Evolutionary conservation across 2,888 invertebrate genomes (phyloP).

Genomic region (Acanthosoma haemorrhoidale): DNA sequence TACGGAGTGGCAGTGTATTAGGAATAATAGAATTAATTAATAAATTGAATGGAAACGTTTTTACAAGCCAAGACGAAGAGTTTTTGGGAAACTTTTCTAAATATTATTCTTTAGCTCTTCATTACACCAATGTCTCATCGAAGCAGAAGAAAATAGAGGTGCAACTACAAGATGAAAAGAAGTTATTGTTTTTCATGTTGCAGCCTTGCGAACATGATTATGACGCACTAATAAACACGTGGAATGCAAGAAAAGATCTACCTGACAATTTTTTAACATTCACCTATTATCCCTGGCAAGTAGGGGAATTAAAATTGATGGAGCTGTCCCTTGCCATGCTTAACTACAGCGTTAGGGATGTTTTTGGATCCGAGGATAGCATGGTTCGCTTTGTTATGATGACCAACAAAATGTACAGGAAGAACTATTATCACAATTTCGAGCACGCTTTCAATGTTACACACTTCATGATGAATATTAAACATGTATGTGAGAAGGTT

Average conservation of each 20-base stretch:
- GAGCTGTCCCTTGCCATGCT: not conserved
- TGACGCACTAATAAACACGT: not conserved
- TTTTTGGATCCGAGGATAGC: not conserved
- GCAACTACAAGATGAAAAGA: not conserved
- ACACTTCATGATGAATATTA: conserved; percentile 17
- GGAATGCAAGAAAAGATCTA: not conserved
- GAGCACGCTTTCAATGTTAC: conserved; percentile 16
- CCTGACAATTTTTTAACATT: not conserved
- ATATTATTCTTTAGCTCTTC: conserved; percentile 9
- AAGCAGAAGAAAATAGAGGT: not conserved
- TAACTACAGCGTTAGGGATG: not conserved
- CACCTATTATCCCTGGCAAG: not conserved
- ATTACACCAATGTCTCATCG: not conserved
- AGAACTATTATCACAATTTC: conserved; percentile 20
- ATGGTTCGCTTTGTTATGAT: conserved; percentile 19
- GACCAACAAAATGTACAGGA: not conserved
- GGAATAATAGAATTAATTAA: not conserved
- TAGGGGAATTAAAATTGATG: not conserved
- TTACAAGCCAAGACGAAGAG: not conserved
- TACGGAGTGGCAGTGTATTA: not conserved
- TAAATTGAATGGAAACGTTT: not conserved
- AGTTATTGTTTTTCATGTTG: conserved; percentile 2
- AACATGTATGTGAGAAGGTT: not conserved
- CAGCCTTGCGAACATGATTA: not conserved
- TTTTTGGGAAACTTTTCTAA: not conserved